Conservation (phyloP, 2,113 vertebrate species). For the Podilymbus podiceps region DNA sequence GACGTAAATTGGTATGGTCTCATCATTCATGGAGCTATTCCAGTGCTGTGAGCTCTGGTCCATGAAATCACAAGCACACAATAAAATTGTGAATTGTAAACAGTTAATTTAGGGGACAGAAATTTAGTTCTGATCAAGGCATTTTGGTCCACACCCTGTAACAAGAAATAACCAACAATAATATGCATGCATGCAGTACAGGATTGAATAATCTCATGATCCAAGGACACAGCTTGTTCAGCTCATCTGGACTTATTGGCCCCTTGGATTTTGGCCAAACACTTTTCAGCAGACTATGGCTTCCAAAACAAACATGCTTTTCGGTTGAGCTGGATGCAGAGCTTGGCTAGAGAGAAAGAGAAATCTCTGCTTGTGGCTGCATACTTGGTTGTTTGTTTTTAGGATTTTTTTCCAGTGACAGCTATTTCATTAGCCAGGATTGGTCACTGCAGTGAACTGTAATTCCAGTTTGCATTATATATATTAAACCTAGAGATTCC, state of each 20-base stretch:
- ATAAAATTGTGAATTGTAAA: neutral
- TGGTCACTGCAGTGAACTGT: neutral
- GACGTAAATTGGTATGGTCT: neutral
- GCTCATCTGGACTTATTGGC: conserved; percentile 26
- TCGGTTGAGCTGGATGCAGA: conserved; percentile 6
- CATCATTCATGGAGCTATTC: neutral
- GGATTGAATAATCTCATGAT: neutral
- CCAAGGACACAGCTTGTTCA: neutral
- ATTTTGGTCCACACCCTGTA: neutral
- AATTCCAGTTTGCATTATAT: neutral
- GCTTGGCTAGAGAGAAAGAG: conserved; percentile 27
- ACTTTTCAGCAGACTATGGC: conserved; percentile 17
- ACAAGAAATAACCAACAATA: neutral
- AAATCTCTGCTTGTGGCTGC: neutral
- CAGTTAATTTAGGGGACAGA: neutral
- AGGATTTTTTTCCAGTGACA: neutral
- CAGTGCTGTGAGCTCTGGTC: neutral
- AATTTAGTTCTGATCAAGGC: neutral
- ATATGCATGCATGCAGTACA: neutral
- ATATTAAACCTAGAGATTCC: neutral
- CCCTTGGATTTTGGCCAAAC: conserved; percentile 39
- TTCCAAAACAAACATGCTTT: conserved; percentile 61
- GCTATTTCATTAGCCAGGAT: neutral
- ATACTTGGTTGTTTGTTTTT: conserved; percentile 2
- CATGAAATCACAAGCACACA: neutral